Evolutionary conservation across 2,888 invertebrate genomes (phyloP).

Genomic region (Drosophila imparisetae): DNA sequence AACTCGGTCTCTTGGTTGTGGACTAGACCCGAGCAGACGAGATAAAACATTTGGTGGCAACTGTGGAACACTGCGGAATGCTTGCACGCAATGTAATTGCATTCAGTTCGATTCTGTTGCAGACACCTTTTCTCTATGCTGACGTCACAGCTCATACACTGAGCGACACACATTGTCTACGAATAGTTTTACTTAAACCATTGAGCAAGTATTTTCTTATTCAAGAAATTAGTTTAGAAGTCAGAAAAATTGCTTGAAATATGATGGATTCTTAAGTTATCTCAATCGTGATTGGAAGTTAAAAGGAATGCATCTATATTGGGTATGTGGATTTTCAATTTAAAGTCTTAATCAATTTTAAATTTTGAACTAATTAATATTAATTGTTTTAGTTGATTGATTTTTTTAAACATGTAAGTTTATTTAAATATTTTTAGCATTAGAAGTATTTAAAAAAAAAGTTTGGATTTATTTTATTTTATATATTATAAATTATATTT

Average conservation of each 20-base stretch:
- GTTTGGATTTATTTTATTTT: not conserved
- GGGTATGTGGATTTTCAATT: not conserved
- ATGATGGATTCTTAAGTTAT: not conserved
- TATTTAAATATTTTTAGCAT: no score
- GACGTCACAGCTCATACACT: conserved; percentile 50
- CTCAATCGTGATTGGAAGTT: not conserved
- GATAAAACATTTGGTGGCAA: conserved; percentile 48
- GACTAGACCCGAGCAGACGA: conserved; percentile 38
- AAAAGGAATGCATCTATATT: not conserved
- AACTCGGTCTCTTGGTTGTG: not conserved
- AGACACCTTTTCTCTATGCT: conserved; percentile 40
- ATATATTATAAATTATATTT: no score
- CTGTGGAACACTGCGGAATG: conserved; percentile 28
- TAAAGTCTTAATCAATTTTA: not conserved
- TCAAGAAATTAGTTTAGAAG: not conserved
- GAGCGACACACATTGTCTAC: not conserved
- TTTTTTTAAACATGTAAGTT: no score
- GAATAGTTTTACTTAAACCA: not conserved
- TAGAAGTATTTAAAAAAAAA: not conserved
- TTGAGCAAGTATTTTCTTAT: not conserved
- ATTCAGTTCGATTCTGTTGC: conserved; percentile 25
- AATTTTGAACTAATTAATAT: no score
- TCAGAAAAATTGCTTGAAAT: not conserved
- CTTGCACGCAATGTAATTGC: conserved; percentile 73
- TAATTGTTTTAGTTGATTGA: no score